Evolutionary conservation across 2,888 invertebrate genomes (phyloP), one percentile per base, ranked within the genome.

Genomic region (Drosophila lutescens): DNA sequence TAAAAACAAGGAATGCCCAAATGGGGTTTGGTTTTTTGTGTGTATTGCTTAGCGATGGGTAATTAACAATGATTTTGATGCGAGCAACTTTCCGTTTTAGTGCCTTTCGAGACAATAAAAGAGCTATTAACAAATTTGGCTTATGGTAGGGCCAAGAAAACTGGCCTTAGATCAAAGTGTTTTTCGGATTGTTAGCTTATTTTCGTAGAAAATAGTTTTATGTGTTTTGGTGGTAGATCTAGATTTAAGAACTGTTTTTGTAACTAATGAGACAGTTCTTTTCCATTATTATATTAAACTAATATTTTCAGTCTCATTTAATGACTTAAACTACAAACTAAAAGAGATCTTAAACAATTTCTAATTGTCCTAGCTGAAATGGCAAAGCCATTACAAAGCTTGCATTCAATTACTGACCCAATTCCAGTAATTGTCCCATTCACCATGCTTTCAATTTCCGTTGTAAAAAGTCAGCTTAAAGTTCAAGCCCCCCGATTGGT

Each of bases 401-500:
- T 30, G 30, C 54, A 30, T 54, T 54, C 17, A 54, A 54, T 57
- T 43, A 34, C 57, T 34, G 43, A 56, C 41, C 58, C 59, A 43
- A 43, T 60, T 60, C 26, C 6, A 17, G 20, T 43, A 26, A 43
- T 57, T 57, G 58, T 56, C 58, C 34, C 4, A 23, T 53, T 38
- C 17, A 23, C 15, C 12, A 36, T 49, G 15, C 26, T 36, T 57
- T 15, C 20, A 34, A 13, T 20, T 30, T 15, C 9, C 13, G 13
- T 20, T 15, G 23, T 15, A 17, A 58, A 58, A 60, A 60, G 60
- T 60, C 23, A 17, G 67, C 12, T 65, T 66, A 46, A 68, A 67
- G 53, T 54, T 66, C 63, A 26, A 62, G 23, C n/a, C 54, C 43
- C 65, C 62, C 23, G n/a, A 47, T 47, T 38, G 69, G 54, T 34